Conservation (phyloP, 2,113 vertebrate genomes). For the Alosa alosa region DNA sequence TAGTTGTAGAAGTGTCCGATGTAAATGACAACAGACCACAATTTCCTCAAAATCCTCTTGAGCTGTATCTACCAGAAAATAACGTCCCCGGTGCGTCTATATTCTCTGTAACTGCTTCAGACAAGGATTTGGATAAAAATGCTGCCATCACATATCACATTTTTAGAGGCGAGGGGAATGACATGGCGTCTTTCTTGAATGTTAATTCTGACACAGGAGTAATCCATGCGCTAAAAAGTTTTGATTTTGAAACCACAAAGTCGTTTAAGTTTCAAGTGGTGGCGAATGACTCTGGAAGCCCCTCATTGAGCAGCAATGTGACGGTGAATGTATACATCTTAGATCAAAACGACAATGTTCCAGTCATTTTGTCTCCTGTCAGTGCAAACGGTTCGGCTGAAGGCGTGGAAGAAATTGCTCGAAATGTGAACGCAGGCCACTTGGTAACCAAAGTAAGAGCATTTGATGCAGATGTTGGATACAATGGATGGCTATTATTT, state of each 20-base stretch:
- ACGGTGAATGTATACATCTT: constrained; percentile 15
- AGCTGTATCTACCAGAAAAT: constrained; percentile 41
- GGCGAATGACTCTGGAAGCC: background rate
- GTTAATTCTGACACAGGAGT: background rate
- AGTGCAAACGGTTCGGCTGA: constrained; percentile 55
- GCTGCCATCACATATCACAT: background rate
- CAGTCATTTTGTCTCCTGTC: constrained; percentile 67
- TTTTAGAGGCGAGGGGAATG: background rate
- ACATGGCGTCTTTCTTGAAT: background rate
- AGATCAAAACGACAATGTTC: constrained; percentile 45
- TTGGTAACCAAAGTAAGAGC: constrained; percentile 25
- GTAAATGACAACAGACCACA: constrained; percentile 46
- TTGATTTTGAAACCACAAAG: background rate
- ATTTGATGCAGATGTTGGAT: constrained; percentile 23
- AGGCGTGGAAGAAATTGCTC: constrained; percentile 16
- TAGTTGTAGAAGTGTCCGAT: constrained; percentile 37
- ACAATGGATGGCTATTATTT: constrained; percentile 28
- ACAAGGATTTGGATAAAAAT: constrained; percentile 25
- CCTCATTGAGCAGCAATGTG: constrained; percentile 21
- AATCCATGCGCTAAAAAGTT: background rate
- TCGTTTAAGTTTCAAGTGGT: background rate
- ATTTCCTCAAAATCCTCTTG: constrained; percentile 33
- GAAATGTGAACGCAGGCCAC: constrained; percentile 24
- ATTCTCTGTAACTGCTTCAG: constrained; percentile 24
- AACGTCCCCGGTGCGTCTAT: constrained; percentile 41